Conservation (phyloP, 2,113 vertebrate genomes). For the Axis porcinus region DNA sequence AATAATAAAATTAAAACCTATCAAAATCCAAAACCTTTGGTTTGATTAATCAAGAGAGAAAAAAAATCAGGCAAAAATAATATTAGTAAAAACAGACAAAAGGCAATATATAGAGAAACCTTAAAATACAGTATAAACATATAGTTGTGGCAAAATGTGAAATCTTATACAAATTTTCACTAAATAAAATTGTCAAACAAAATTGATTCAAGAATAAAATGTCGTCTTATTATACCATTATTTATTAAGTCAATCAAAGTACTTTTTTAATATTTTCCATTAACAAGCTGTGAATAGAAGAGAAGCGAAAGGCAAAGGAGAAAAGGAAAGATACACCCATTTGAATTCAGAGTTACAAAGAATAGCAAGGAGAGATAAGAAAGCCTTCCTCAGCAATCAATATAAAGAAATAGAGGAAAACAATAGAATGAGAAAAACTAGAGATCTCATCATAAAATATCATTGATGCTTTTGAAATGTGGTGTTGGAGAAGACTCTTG, state of each 20-base stretch:
- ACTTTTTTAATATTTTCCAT: neutral
- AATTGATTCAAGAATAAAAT: neutral
- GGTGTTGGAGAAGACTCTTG: too few relatives aligned
- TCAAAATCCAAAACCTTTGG: neutral
- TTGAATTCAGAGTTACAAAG: too few relatives aligned
- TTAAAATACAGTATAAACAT: neutral
- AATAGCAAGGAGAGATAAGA: too few relatives aligned
- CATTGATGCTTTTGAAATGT: too few relatives aligned
- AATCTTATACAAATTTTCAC: neutral
- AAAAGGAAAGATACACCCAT: too few relatives aligned
- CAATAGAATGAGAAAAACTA: too few relatives aligned
- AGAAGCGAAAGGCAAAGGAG: too few relatives aligned
- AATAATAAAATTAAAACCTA: neutral
- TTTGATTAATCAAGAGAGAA: neutral
- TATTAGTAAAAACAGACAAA: neutral
- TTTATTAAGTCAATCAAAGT: neutral
- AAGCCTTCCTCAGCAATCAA: too few relatives aligned
- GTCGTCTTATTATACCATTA: neutral
- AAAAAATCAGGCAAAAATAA: neutral
- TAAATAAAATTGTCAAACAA: neutral
- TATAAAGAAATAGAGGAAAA: too few relatives aligned
- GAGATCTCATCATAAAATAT: too few relatives aligned
- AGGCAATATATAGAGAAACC: neutral
- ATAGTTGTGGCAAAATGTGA: neutral
- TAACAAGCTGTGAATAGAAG: neutral